phyloP scores from a whole-genome alignment of 1,140 invertebrate genomes.

The Tetramorium simillimum region DNA sequence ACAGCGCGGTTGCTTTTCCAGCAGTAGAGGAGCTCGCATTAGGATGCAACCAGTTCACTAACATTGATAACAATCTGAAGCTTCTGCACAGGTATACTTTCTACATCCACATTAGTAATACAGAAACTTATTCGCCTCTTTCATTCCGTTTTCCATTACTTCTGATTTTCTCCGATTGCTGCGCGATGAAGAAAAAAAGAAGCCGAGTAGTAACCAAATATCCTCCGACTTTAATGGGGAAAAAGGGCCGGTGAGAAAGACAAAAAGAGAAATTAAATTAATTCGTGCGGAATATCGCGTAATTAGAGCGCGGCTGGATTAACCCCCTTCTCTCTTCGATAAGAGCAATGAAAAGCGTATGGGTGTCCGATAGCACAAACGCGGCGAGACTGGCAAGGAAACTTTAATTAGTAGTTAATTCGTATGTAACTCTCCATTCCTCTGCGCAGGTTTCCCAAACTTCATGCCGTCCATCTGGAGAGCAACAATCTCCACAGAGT shows the following conservation, averaged over 20 bases:
- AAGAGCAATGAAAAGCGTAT: neutral
- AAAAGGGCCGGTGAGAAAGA: neutral
- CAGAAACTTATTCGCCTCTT: neutral
- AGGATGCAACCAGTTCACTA: constrained; percentile 85
- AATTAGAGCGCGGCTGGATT: constrained; percentile 37
- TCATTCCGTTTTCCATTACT: neutral
- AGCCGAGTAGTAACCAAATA: neutral
- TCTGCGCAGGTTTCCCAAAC: constrained; percentile 83
- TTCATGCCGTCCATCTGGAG: constrained; percentile 87
- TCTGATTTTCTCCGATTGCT: neutral
- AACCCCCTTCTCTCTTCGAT: neutral
- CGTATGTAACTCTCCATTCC: constrained; percentile 41
- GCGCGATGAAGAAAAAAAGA: neutral
- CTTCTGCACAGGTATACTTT: constrained; percentile 76
- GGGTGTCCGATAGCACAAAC: constrained; percentile 16
- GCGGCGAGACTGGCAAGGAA: neutral
- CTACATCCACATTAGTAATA: neutral
- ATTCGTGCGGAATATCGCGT: neutral
- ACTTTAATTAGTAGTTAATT: constrained; percentile 58
- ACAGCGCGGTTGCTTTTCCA: constrained; percentile 80
- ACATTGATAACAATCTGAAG: constrained; percentile 78
- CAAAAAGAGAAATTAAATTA: constrained; percentile 10
- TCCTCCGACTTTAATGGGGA: neutral
- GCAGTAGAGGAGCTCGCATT: constrained; percentile 86
- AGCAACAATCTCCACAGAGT: constrained; percentile 87